Percentiles rank a stretch among this genome's conserved stretches.
Evolutionary conservation across 2,113 vertebrate species (phyloP).

Genomic region (Corvus cornix): DNA sequence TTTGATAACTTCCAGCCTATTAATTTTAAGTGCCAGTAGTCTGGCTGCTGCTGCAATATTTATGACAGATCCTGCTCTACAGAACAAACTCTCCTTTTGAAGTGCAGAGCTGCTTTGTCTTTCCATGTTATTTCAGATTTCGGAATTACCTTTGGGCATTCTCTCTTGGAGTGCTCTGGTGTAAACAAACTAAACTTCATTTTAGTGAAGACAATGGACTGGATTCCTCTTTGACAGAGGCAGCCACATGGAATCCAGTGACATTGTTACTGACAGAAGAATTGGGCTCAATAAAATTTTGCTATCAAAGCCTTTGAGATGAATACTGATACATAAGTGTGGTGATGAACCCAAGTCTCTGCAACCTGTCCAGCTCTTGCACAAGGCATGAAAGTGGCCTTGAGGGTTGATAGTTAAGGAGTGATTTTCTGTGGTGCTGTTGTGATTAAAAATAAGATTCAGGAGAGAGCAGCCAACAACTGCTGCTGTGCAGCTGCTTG

Average conservation of each 20-base stretch:
- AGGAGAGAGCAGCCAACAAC: not conserved
- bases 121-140: constrained; percentile 10
- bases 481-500: constrained; percentile 31
- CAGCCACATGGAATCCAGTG: not conserved
- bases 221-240: not conserved
- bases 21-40: not conserved
- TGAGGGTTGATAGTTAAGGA: not conserved
- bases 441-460: not conserved
- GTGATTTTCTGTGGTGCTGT: not conserved
- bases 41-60: not conserved
- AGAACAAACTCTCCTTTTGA: constrained; percentile 3
- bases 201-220: not conserved
- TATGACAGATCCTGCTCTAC: not conserved
- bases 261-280: not conserved
- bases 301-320: not conserved
- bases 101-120: not conserved
- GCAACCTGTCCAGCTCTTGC: not conserved
- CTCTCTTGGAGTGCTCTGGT: not conserved
- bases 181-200: not conserved
- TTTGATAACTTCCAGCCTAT: not conserved
- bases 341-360: not conserved
- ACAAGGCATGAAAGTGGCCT: not conserved
- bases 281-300: not conserved
- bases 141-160: constrained; percentile 28
- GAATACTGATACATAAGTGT: not conserved